Base-by-base conservation (phyloP, 2,888 invertebrate genomes). In the Margaritifera margaritifera region DNA sequence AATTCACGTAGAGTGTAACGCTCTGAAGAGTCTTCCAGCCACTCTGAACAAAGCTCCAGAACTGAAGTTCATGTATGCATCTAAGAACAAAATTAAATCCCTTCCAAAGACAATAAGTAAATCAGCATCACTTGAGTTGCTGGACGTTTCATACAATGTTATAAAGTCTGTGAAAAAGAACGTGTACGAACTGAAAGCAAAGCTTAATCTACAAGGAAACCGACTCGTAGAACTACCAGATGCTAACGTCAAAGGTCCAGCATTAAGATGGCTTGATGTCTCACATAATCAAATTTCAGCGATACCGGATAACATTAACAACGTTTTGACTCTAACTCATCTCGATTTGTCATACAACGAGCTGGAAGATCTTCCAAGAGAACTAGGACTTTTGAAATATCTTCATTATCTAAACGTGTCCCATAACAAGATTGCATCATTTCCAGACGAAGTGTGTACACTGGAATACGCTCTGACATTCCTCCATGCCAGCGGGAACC, bases 261-360 rank as follows among this genome's bases (percentile, higher is more conserved):
- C 78, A 20, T 80, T 89, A 11, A 80, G 86, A 65, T 79, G 78
- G 24, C 79, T 89, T 20, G 80, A 89, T 68, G 82, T 84, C 19
- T 86, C 88, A 1, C 75, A 83, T 67, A 89, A 89, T 73, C 77
- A 75, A 58, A 80, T 89, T 50, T 77, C 81, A 6, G 64, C 68
- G 20, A 75, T 88, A 6, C 88, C 89, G 0, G 79, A 83, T 55
- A 84, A 81, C 71, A 83, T 89, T 20, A 80, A 86, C 73, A 84
- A 81, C 58, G 80, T 89, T 5, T 66, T 73, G 58, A 87, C 87
- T 54, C 75, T 89, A 55, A 87, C 86, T 20, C 79, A 92, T 11
- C 90, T 98, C 69, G 92, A 94, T 82, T 90, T 97, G 55, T 93
- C 94, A 1, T 90, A 93, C 80, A 98, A 98, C 75, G 82, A 87